Percentiles rank a stretch among this genome's conserved stretches.
These are phyloP conservation scores for Steinernema carpocapsae DNA, from an alignment of 2,888 invertebrate species.

Conservation along the genomic window DNA sequence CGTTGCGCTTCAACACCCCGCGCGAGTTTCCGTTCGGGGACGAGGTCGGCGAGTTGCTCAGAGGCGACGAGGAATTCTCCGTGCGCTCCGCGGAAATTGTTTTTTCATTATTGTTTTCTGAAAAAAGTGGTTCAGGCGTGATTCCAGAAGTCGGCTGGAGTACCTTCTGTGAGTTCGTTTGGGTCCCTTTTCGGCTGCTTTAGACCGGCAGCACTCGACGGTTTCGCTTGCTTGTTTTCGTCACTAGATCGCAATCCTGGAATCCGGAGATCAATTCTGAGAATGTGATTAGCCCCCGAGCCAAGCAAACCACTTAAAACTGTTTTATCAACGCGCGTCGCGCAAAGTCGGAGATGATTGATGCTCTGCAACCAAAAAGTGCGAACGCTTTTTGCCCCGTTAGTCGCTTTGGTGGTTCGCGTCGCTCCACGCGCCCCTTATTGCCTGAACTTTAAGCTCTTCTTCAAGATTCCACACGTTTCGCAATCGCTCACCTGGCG, in stretches of 20 bases:
- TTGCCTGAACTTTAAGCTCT: too few species aligned
- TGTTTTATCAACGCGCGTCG: neutral
- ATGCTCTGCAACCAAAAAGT: slow-evolving; percentile 4
- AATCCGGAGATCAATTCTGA: neutral
- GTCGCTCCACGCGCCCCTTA: neutral
- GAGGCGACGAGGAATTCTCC: slow-evolving; percentile 20
- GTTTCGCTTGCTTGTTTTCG: slow-evolving; percentile 41
- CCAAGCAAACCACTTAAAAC: neutral
- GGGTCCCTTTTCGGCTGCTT: slow-evolving; percentile 46
- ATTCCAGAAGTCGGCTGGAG: too few species aligned
- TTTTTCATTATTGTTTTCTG: slow-evolving; percentile 31
- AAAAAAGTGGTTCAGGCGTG: too few species aligned
- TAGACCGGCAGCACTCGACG: slow-evolving; percentile 57
- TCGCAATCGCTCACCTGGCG: slow-evolving; percentile 52
- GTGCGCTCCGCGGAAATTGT: neutral
- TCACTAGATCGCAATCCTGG: slow-evolving; percentile 33
- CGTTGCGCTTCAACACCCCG: slow-evolving; percentile 17
- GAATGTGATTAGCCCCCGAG: neutral
- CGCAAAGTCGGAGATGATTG: slow-evolving; percentile 10
- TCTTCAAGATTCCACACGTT: neutral
- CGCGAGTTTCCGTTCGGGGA: slow-evolving; percentile 10
- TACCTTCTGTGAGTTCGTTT: slow-evolving; percentile 20
- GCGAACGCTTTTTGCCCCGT: slow-evolving; percentile 7
- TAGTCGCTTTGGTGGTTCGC: neutral
- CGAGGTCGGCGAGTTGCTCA: slow-evolving; percentile 23